Conservation (phyloP, 1,140 invertebrate species). For the Ctenoplectra terminalis region DNA sequence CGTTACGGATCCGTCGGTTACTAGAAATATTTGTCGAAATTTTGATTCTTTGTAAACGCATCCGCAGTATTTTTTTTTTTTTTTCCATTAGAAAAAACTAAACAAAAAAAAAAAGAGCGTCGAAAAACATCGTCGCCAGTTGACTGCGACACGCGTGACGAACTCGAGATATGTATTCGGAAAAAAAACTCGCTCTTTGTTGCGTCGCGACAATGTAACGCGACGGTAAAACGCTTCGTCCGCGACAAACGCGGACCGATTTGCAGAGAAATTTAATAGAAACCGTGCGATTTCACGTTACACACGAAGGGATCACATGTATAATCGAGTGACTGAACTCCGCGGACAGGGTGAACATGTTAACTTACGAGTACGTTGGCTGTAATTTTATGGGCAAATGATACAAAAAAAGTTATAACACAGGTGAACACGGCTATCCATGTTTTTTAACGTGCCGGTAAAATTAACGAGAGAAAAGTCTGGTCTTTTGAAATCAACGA, state of each 20-base stretch:
- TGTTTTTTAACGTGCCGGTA: background rate
- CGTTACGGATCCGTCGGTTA: conserved; percentile 16
- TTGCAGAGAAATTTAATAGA: conserved; percentile 7
- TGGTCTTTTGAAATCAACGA: background rate
- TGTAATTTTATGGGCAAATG: background rate
- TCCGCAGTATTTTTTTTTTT: background rate
- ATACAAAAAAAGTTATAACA: too few relatives aligned
- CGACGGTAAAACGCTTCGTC: background rate
- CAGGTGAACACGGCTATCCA: background rate
- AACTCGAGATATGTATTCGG: conserved; percentile 8
- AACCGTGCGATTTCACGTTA: background rate
- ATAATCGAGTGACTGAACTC: background rate
- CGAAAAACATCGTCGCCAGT: background rate
- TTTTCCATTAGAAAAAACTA: background rate
- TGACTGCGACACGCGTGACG: background rate
- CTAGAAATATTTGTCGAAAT: conserved; percentile 29
- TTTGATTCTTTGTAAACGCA: conserved; percentile 17
- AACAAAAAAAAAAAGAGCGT: background rate
- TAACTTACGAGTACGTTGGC: background rate
- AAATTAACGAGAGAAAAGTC: background rate
- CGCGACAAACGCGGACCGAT: background rate
- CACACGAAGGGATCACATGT: background rate
- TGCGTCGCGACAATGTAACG: conserved; percentile 2
- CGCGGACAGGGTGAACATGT: background rate
- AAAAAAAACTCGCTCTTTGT: conserved; percentile 3